Base-by-base conservation (phyloP, 2,113 vertebrate genomes). In the Elephas maximus region DNA sequence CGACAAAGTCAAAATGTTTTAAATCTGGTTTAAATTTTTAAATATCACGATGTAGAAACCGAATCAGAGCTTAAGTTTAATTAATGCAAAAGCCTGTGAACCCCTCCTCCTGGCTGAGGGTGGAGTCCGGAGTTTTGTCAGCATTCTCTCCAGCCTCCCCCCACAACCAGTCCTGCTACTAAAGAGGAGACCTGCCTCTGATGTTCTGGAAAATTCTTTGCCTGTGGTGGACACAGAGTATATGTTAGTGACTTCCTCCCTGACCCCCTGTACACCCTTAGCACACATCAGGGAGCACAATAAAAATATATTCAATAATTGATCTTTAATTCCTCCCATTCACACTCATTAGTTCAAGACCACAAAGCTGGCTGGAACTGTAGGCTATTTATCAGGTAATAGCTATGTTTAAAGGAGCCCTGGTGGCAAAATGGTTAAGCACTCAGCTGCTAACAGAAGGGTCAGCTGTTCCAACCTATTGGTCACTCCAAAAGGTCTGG, bases 1-100 rank as follows among this genome's bases (percentile, higher is more conserved):
- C 1, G 83, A 84, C 86, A 97, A 73, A 96, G 88, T 91, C 88
- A 91, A 98, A 93, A 77, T 4, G 1, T 90, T 93, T 97, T 94
- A 79, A 60, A 93, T 94, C 90, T 83, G 84, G 80, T 82, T 93
- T 79, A 92, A 96, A 93, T 8, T 48, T 88, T 96, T 77, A 83
- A 97, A 92, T 77, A 84, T 91, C 85, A 91, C 93, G 87, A 57
- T 91, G 85, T 93, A 63, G 77, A 91, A 78, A 83, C n/a, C 0
- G 37, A 90, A 85, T 44, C 73, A 60, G 33, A 87, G 20, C 8
- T 79, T 88, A 86, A 18, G 82, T 94, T 88, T 90, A 85, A 96
- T 95, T 78, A 78, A 37, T 76, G 82, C 21, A 41, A 0, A 24
- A 9, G 10, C 57, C 67, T 28, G 4, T 7, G 17, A 41, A 6